Conservation (phyloP, 2,888 invertebrate genomes). For the Peribatodes rhomboidaria region DNA sequence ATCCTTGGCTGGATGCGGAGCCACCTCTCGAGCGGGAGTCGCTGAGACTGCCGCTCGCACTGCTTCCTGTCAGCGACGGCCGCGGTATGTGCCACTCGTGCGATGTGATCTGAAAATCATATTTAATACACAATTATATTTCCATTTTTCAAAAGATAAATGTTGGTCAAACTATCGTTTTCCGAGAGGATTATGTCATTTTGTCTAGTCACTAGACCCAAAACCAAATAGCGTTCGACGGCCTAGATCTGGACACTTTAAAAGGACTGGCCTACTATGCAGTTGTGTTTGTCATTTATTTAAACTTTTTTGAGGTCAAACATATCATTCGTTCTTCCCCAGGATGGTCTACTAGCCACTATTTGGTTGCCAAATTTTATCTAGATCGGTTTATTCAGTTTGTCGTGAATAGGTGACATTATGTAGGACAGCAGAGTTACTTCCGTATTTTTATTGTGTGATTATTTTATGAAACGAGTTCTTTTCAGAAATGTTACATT, state of each 20-base stretch:
- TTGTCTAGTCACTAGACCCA: constrained; percentile 14
- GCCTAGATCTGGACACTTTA: constrained; percentile 12
- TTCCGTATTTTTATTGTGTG: not conserved
- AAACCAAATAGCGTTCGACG: constrained; percentile 3
- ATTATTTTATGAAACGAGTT: not conserved
- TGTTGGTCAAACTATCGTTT: constrained; percentile 6
- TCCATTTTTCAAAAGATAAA: not conserved
- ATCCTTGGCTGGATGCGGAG: constrained; percentile 88
- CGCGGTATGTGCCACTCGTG: constrained; percentile 93
- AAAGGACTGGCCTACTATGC: constrained; percentile 5
- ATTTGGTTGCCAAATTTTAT: not conserved
- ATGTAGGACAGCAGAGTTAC: not conserved
- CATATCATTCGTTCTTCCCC: not conserved
- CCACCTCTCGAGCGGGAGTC: constrained; percentile 82
- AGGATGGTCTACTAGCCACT: not conserved
- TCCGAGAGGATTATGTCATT: constrained; percentile 15
- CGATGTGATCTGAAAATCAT: constrained; percentile 69
- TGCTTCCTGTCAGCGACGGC: constrained; percentile 89
- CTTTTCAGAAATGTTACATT: constrained; percentile 2
- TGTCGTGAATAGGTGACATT: not conserved
- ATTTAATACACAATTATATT: not conserved
- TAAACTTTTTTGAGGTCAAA: not conserved
- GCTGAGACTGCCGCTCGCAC: constrained; percentile 68
- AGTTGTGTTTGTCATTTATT: not conserved
- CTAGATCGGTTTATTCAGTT: not conserved